These are phyloP conservation scores for Eilema sororculum DNA, from an alignment of 2,888 invertebrate genomes.

Conservation along the genomic window DNA sequence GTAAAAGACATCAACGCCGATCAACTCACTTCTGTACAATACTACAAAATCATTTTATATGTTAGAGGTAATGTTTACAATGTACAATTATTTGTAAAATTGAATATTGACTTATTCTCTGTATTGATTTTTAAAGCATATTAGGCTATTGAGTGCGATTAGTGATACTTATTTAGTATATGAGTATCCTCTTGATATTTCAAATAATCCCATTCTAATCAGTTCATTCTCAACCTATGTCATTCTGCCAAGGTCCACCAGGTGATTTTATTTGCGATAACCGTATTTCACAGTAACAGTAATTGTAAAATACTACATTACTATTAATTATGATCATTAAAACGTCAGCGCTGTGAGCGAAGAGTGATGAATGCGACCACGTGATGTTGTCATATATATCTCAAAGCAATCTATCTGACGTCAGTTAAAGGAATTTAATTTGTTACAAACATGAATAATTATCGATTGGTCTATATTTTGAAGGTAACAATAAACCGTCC, in stretches of 20 bases:
- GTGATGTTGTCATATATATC: background rate
- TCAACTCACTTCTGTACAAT: background rate
- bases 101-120: too few species aligned
- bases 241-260: background rate
- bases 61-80: too few species aligned
- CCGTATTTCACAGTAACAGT: background rate
- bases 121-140: too few species aligned
- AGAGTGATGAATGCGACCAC: background rate
- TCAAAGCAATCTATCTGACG: background rate
- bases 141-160: too few species aligned
- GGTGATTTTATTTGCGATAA: background rate
- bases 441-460: background rate
- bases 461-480: background rate
- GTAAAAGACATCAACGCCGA: constrained; percentile 17
- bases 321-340: background rate
- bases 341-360: background rate
- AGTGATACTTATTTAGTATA: background rate
- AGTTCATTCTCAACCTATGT: background rate
- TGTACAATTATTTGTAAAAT: too few species aligned
- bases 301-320: background rate
- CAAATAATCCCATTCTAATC: background rate
- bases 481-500: too few species aligned
- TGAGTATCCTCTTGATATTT: background rate
- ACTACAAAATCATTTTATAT: too few species aligned
- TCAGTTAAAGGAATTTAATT: background rate